These are phyloP conservation scores for Hipparchia sbordonii DNA, from an alignment of 2,888 invertebrate genomes.

Conservation along the genomic window DNA sequence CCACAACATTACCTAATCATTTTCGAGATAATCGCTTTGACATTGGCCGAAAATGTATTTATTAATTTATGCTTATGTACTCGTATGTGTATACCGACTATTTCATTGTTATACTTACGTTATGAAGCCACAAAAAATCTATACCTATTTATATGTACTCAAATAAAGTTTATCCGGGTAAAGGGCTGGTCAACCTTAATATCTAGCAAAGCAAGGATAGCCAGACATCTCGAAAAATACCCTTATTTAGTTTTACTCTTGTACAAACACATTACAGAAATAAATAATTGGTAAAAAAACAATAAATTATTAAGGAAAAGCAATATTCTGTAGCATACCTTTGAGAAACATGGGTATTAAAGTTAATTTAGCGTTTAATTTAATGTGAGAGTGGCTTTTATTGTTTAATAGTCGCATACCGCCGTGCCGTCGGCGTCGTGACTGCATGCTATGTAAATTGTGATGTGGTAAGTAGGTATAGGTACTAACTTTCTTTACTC, in stretches of 20 bases:
- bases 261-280: too few relatives aligned
- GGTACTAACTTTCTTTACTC: conserved; percentile 29
- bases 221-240: too few relatives aligned
- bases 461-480: not conserved
- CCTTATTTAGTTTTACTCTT: too few relatives aligned
- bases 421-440: conserved; percentile 7
- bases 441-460: conserved; percentile 37
- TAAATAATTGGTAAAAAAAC: too few relatives aligned
- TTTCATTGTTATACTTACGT: too few relatives aligned
- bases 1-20: conserved; percentile 8
- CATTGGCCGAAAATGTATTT: conserved; percentile 27
- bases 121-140: not conserved
- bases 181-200: too few relatives aligned
- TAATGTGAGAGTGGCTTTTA: conserved; percentile 27
- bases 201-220: too few relatives aligned
- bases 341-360: conserved; percentile 6
- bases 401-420: conserved; percentile 26
- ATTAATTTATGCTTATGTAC: not conserved
- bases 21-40: conserved; percentile 19
- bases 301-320: too few relatives aligned
- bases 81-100: not conserved
- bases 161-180: too few relatives aligned
- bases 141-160: not conserved
- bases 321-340: not conserved
- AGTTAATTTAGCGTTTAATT: conserved; percentile 9